Evolutionary conservation across 2,797 vertebrate species (phyloP), one percentile per base, ranked within the genome.

Genomic region (Otolemur crassicaudatus): DNA sequence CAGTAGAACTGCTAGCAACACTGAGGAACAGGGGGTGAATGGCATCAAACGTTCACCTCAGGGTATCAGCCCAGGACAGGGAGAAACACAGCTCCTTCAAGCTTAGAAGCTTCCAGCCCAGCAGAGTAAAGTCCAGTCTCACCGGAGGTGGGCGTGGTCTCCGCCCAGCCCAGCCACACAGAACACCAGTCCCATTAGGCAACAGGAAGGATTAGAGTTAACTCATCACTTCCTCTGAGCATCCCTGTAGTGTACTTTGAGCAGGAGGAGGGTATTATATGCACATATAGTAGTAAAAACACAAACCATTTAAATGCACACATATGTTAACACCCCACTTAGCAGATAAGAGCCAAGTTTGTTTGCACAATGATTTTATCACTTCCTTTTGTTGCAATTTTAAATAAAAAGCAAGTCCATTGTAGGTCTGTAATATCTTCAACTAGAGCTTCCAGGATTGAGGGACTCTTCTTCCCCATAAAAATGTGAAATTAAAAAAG

Each of bases 301-400:
- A 40, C 56, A 37, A 7, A 67, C 14, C 3, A 81, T 84, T 72
- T 88, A 80, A 88, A 77, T 61, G 46, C 3, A 43, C 25, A 43
- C 34, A n/a, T 3, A 67, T 31, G 27, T 84, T 73, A 61, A 56
- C 70, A 22, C 77, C 83, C 46, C 31, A 49, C 31, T 87, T 46
- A 63, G 56, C 67, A 69, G 63, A 40, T 27, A 83, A n/a, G 85
- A 91, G 40, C 31, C 87, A 84, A 65, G 46, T 89, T 29, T 53
- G 70, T 81, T 85, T 75, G 17, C 29, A 29, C 79, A 56, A 84
- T 77, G 17, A 77, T 73, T 6, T 0, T 79, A 56, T 79, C 40
- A 43, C 86, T 84, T 93, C 82, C 20, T 49, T 58, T 87, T 20
- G 25, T 79, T 79, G 56, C 53, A 25, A 75, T 53, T 69, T 84